Evolutionary conservation across 2,888 invertebrate genomes (phyloP), one percentile per base, ranked within the genome.

Genomic region (Heliconius ismenius): DNA sequence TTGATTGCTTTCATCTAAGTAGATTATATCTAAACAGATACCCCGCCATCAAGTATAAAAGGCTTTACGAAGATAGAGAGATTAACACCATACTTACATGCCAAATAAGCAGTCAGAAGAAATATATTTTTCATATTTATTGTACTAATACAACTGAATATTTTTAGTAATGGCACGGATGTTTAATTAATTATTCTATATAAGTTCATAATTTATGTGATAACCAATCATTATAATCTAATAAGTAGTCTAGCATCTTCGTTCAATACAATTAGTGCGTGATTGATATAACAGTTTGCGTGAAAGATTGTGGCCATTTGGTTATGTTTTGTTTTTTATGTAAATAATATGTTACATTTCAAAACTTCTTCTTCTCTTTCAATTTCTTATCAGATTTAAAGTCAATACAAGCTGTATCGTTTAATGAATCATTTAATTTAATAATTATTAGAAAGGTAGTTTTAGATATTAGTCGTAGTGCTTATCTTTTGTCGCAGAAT

Each of bases 181-280:
- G 13, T 67, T 39, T 1, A 13, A 39, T 24, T 39, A 15, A n/a
- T 67, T 39, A 67, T 67, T 67, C 39, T 67, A 67, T 67, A 67
- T 67, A 67, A 15, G 21, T 67, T n/a, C 39, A 54, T 13, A 69
- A 28, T 13, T 54, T 21, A 18, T 10, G 26, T 32, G 69, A 69
- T 69, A 69, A 13, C 69, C 21, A 54, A 69, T 69, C 54, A 32
- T 28, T 32, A 32, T 69, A 54, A 69, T 54, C 69, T 69, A 39
- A 39, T 39, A 39, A 39, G 39, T 11, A 39, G 39, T 39, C 32
- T 39, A 39, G 39, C 39, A 39, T 1, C 49, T 24, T 49, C 21
- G 4, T 69, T 28, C 11, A 49, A 49, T 24, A 39, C 13, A 39
- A 39, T 67, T 67, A 7, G 39, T 67, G 24, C 65, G 65, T 67